These are phyloP conservation scores for Alouatta palliata DNA, from an alignment of 2,113 vertebrate species.

Conservation along the genomic window DNA sequence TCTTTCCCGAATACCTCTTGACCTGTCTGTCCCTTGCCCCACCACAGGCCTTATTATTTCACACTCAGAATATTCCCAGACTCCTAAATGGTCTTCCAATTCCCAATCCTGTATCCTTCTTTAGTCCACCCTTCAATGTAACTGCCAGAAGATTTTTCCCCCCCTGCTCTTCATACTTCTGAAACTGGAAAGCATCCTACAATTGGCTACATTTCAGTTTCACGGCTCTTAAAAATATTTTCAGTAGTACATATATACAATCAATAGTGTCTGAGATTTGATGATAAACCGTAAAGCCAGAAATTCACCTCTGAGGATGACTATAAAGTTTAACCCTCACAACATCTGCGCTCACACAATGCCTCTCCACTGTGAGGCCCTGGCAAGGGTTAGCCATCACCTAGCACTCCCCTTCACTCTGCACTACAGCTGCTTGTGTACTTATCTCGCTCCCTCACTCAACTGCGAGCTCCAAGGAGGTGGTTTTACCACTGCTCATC, in stretches of 20 bases:
- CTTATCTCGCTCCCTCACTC: background rate
- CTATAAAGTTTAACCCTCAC: background rate
- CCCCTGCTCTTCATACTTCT: background rate
- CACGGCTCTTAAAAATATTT: background rate
- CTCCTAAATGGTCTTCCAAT: background rate
- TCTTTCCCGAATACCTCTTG: background rate
- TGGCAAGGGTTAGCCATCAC: background rate
- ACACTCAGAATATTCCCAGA: background rate
- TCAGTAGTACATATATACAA: background rate
- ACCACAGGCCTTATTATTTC: background rate
- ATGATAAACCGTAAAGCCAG: background rate
- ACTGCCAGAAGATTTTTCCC: background rate
- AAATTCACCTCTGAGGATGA: background rate
- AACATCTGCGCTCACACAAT: background rate
- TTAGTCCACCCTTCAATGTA: background rate
- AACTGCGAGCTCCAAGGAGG: background rate
- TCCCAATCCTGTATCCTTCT: background rate
- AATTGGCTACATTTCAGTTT: background rate
- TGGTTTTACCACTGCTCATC: background rate
- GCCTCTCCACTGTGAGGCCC: rapidly evolving
- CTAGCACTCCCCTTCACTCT: background rate
- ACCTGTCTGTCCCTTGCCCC: background rate
- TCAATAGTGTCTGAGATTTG: background rate
- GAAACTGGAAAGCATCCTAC: background rate
- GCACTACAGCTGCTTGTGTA: background rate